Evolutionary conservation across 2,888 invertebrate genomes (phyloP).

Genomic region (Ophioninae sp.): DNA sequence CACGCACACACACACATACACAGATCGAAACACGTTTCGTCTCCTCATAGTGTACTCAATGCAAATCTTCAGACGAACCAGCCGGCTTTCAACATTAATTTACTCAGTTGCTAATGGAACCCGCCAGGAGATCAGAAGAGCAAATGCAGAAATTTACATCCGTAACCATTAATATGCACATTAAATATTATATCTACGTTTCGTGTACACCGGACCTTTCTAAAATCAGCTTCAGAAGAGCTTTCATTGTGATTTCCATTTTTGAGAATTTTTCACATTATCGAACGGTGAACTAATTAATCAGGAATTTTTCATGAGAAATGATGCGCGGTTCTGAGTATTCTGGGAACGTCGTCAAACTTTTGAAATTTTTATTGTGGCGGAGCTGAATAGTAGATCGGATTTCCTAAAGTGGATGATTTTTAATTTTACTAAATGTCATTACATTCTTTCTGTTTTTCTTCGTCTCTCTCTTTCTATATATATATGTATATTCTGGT

Average conservation of each 20-base stretch:
- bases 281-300: neutral
- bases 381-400: no score
- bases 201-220: neutral
- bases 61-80: constrained; percentile 69
- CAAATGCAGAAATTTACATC: constrained; percentile 2
- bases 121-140: constrained; percentile 22
- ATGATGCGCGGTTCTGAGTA: no score
- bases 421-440: no score
- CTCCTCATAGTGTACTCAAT: constrained; percentile 61
- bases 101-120: constrained; percentile 66
- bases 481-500: no score
- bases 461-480: no score
- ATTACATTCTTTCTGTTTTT: no score
- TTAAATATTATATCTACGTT: neutral
- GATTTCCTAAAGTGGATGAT: no score
- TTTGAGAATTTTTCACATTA: neutral
- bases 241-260: neutral
- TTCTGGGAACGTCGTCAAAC: no score
- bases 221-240: neutral
- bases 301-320: no score
- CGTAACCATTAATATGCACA: neutral
- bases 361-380: no score
- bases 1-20: neutral
- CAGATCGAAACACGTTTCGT: constrained; percentile 21
- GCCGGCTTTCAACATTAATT: constrained; percentile 69